phyloP scores from a whole-genome alignment of 2,888 invertebrate genomes.

The Trimorus sp. region DNA sequence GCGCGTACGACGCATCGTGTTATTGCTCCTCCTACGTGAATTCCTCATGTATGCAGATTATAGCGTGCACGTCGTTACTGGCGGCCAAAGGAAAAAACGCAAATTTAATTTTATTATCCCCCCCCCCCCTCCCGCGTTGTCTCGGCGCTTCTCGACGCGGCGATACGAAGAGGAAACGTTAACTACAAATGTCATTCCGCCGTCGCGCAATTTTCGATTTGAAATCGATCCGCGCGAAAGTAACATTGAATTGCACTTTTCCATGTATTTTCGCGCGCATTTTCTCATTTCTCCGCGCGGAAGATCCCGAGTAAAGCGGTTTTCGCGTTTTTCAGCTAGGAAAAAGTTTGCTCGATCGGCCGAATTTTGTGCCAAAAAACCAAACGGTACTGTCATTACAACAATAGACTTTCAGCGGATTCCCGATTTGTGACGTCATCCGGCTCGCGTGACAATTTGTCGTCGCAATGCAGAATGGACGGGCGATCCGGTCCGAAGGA shows the following conservation, averaged over 20 bases:
- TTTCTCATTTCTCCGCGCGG: no score
- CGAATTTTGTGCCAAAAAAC: no score
- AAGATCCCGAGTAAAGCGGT: no score
- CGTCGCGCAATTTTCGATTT: no score
- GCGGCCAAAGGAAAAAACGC: slow-evolving; percentile 2
- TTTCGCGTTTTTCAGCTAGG: no score
- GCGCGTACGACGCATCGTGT: slow-evolving; percentile 20
- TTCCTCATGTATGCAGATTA: slow-evolving; percentile 45
- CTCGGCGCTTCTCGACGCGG: no score
- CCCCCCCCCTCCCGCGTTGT: neutral
- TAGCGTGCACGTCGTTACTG: slow-evolving; percentile 25
- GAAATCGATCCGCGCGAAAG: no score
- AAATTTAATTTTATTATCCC: slow-evolving; percentile 30
- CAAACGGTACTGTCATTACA: no score
- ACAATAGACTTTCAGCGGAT: no score
- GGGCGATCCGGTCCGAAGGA: slow-evolving; percentile 25
- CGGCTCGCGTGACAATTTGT: slow-evolving; percentile 23
- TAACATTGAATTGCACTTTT: neutral
- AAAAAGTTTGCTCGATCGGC: no score
- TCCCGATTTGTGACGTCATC: slow-evolving; percentile 8
- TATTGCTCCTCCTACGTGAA: slow-evolving; percentile 36
- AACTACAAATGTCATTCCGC: neutral
- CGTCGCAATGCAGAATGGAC: slow-evolving; percentile 19
- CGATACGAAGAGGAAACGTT: neutral
- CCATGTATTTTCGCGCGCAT: no score